A percentile compares a stretch with the other conserved stretches of the same genome.
These are phyloP conservation scores for Prietella phreatophila DNA, from an alignment of 2,113 vertebrate species.

Conservation along the genomic window DNA sequence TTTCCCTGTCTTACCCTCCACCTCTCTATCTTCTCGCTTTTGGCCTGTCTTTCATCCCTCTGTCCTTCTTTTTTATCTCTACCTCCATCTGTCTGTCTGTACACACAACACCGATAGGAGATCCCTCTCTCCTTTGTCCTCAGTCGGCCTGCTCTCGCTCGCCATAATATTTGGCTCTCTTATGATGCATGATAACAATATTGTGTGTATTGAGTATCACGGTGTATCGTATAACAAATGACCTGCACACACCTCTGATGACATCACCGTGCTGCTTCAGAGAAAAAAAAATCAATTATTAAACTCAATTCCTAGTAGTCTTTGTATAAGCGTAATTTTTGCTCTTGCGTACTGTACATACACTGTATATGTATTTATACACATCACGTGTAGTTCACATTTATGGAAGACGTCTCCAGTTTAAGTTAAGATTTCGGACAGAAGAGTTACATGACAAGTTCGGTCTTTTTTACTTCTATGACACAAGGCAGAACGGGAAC, in stretches of 20 bases:
- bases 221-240: not conserved
- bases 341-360: not conserved
- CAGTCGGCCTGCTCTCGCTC: not conserved
- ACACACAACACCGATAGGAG: slow-evolving; percentile 13
- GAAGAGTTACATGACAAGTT: too few species aligned
- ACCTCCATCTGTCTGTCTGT: slow-evolving; percentile 12
- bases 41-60: slow-evolving; percentile 2
- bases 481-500: not conserved
- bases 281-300: not conserved
- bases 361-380: not conserved
- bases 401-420: not conserved
- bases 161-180: not conserved
- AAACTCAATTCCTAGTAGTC: not conserved
- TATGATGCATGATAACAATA: not conserved
- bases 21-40: slow-evolving; percentile 40
- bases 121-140: slow-evolving; percentile 17
- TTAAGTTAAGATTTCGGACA: not conserved
- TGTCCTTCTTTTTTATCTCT: not conserved
- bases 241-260: not conserved
- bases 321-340: not conserved
- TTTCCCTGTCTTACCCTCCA: not conserved
- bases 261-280: not conserved
- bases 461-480: not conserved
- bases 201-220: not conserved
- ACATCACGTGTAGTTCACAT: not conserved